A percentile compares a stretch with the other conserved stretches of the same genome.
phyloP scores from a whole-genome alignment of 2,888 invertebrate species.

The Prosopocoilus inquinatus region DNA sequence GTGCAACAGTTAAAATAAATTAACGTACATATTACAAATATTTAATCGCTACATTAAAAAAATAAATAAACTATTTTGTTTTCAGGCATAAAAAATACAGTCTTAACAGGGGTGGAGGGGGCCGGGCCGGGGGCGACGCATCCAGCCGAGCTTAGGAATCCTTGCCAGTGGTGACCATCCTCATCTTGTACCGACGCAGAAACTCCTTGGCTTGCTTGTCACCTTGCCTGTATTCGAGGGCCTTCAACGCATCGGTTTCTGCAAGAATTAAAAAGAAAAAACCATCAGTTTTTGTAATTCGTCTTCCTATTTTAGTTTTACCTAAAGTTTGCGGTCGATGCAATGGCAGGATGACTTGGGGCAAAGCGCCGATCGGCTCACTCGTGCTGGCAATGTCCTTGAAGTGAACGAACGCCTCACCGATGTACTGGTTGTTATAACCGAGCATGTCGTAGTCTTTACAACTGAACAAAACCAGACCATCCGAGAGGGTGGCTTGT shows the following conservation, averaged over 20 bases:
- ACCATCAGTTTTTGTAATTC: slow-evolving; percentile 11
- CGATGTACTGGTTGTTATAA: slow-evolving; percentile 89
- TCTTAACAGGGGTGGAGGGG: slow-evolving; percentile 1
- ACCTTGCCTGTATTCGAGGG: slow-evolving; percentile 78
- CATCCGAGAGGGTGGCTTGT: slow-evolving; percentile 67
- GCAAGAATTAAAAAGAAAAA: slow-evolving; percentile 18
- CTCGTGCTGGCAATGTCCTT: slow-evolving; percentile 67
- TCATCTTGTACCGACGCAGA: slow-evolving; percentile 61
- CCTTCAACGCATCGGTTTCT: slow-evolving; percentile 72
- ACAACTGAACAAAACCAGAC: slow-evolving; percentile 80
- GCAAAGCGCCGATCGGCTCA: slow-evolving; percentile 60
- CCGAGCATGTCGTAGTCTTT: slow-evolving; percentile 96
- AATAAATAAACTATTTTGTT: no score
- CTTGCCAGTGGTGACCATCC: slow-evolving; percentile 17
- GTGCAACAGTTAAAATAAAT: no score
- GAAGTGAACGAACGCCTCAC: slow-evolving; percentile 88
- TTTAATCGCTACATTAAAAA: no score
- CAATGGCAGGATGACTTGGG: slow-evolving; percentile 72
- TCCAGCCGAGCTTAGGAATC: background rate
- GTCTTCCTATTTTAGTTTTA: slow-evolving; percentile 40
- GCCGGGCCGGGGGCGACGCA: no score
- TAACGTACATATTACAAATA: no score
- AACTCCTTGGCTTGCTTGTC: slow-evolving; percentile 90
- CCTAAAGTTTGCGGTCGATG: slow-evolving; percentile 68
- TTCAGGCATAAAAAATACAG: background rate